These are phyloP conservation scores for Anhinga anhinga DNA, from an alignment of 2,113 vertebrate species.

Conservation along the genomic window DNA sequence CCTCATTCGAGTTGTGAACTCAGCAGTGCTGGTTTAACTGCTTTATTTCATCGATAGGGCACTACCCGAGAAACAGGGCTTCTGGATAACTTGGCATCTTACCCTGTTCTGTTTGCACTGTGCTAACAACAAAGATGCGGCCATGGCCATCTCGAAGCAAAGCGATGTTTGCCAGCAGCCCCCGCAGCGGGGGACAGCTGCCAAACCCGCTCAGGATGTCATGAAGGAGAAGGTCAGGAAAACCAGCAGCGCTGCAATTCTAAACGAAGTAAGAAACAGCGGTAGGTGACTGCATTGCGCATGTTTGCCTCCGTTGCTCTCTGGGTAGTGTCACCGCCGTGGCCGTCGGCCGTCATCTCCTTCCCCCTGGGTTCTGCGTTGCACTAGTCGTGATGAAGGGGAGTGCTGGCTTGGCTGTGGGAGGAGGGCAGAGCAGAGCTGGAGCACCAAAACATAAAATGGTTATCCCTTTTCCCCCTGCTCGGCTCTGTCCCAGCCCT, in stretches of 20 bases:
- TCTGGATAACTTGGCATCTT: background rate
- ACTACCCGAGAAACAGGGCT: background rate
- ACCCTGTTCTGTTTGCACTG: background rate
- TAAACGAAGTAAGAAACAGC: background rate
- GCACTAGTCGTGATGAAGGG: background rate
- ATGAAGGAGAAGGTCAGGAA: background rate
- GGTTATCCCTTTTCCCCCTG: background rate
- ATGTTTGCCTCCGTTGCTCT: background rate
- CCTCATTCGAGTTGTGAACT: background rate
- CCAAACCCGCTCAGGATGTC: background rate
- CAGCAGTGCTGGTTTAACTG: background rate
- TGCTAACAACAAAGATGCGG: background rate
- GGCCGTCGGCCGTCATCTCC: background rate
- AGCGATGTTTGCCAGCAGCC: background rate
- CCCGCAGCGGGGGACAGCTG: rapidly evolving
- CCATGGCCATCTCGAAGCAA: rapidly evolving
- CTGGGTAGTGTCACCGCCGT: background rate
- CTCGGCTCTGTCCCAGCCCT: background rate
- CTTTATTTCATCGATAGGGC: background rate
- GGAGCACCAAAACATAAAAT: background rate
- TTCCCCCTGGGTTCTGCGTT: background rate
- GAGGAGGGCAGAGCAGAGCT: background rate
- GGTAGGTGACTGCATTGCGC: background rate
- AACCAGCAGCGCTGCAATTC: background rate
- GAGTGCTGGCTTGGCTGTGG: background rate